Conservation (phyloP, 1,140 invertebrate genomes). For the Aphis craccivora region DNA sequence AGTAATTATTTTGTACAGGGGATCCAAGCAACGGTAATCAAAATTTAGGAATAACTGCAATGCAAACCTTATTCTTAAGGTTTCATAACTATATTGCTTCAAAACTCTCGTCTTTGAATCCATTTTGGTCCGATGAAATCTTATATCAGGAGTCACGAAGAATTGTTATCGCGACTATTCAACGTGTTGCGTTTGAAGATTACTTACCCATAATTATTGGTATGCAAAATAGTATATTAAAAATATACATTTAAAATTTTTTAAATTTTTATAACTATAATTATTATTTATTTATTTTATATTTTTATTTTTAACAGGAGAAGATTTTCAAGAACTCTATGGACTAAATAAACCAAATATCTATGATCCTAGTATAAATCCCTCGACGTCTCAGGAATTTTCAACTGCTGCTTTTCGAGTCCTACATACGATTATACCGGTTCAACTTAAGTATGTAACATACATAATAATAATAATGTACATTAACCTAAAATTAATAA, state of each 20-base stretch:
- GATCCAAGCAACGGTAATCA: slow-evolving; percentile 56
- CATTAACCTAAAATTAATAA: not conserved
- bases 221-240: slow-evolving; percentile 73
- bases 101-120: slow-evolving; percentile 60
- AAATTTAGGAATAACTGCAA: slow-evolving; percentile 52
- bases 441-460: slow-evolving; percentile 8
- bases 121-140: slow-evolving; percentile 59
- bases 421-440: slow-evolving; percentile 18
- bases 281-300: too few relatives aligned
- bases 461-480: not conserved
- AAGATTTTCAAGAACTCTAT: not conserved
- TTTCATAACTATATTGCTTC: slow-evolving; percentile 62
- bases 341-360: slow-evolving; percentile 24
- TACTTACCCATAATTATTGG: slow-evolving; percentile 72
- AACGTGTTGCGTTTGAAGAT: slow-evolving; percentile 74
- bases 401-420: slow-evolving; percentile 10
- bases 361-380: slow-evolving; percentile 18
- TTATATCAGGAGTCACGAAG: slow-evolving; percentile 61
- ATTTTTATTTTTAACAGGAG: not conserved
- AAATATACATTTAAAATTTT: slow-evolving; percentile 53
- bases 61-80: slow-evolving; percentile 55
- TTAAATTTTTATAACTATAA: too few relatives aligned
- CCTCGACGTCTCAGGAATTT: slow-evolving; percentile 7
- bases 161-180: slow-evolving; percentile 66
- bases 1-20: not conserved